Evolutionary conservation across 2,888 invertebrate species (phyloP).

Genomic region (Tiliacea citrago): DNA sequence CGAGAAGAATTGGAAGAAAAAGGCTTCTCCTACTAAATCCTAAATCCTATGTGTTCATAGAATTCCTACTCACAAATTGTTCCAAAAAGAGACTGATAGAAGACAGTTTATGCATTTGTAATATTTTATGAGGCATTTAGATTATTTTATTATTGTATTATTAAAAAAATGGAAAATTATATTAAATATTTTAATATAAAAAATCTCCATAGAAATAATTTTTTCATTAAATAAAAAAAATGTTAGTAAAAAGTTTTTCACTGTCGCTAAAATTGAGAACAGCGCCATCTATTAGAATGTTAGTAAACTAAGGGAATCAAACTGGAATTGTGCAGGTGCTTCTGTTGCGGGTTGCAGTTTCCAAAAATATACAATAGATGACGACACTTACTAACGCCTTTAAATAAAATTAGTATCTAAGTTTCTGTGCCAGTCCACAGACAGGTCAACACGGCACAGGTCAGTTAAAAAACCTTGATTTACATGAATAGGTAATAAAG

Average conservation of each 20-base stretch:
- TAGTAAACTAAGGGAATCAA: neutral
- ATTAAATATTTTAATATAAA: no score
- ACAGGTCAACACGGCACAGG: neutral
- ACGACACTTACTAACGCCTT: neutral
- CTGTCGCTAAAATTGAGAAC: neutral
- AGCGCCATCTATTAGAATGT: constrained; percentile 25
- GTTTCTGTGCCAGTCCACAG: neutral
- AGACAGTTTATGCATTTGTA: constrained; percentile 59
- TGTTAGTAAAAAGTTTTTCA: constrained; percentile 1
- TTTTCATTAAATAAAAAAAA: constrained; percentile 14
- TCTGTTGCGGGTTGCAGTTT: neutral
- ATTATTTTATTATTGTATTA: constrained; percentile 34
- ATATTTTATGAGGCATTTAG: constrained; percentile 55
- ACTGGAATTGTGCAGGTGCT: neutral
- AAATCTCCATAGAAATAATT: no score
- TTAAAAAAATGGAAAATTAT: neutral
- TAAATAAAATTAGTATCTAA: neutral
- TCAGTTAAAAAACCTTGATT: neutral
- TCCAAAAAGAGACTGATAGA: constrained; percentile 65
- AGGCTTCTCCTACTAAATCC: constrained; percentile 81
- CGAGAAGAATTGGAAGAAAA: constrained; percentile 81
- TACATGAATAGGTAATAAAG: neutral
- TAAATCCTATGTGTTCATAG: constrained; percentile 66
- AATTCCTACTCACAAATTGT: constrained; percentile 44
- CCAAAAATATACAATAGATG: constrained; percentile 14